These are phyloP conservation scores for Sarcophaga rosellei DNA, from an alignment of 2,888 invertebrate species.

Conservation along the genomic window DNA sequence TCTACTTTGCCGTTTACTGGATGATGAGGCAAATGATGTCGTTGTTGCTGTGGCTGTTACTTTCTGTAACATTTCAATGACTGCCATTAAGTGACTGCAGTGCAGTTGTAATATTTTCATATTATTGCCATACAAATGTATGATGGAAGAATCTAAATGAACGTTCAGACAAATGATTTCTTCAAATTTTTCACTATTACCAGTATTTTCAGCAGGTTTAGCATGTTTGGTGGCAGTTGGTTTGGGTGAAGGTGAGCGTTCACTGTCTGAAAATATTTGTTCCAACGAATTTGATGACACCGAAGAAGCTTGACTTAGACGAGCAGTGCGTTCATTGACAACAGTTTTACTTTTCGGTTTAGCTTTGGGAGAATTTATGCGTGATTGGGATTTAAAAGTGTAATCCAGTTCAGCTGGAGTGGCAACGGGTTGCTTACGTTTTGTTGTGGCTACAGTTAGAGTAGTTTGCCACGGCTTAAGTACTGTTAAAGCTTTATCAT, in stretches of 20 bases:
- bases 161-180: slow-evolving; percentile 61
- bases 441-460: slow-evolving; percentile 76
- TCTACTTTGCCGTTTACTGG: too few relatives aligned
- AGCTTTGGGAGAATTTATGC: slow-evolving; percentile 27
- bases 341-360: slow-evolving; percentile 35
- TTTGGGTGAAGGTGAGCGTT: slow-evolving; percentile 52
- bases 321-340: slow-evolving; percentile 13
- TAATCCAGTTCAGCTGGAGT: slow-evolving; percentile 20
- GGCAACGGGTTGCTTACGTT: slow-evolving; percentile 55
- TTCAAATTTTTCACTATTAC: slow-evolving; percentile 43
- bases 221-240: background rate
- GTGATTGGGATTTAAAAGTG: slow-evolving; percentile 41
- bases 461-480: slow-evolving; percentile 76
- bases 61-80: slow-evolving; percentile 40
- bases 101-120: slow-evolving; percentile 50
- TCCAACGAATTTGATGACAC: slow-evolving; percentile 60
- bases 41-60: background rate
- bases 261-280: slow-evolving; percentile 59
- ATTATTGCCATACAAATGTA: slow-evolving; percentile 57
- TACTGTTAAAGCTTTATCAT: slow-evolving; percentile 75
- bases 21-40: too few relatives aligned
- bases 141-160: slow-evolving; percentile 59
- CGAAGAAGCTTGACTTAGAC: slow-evolving; percentile 40
- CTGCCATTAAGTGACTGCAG: slow-evolving; percentile 42
- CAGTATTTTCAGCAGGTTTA: background rate